Evolutionary conservation across 2,113 vertebrate genomes (phyloP), one percentile per base, ranked within the genome.

Genomic region (Spea bombifrons): DNA sequence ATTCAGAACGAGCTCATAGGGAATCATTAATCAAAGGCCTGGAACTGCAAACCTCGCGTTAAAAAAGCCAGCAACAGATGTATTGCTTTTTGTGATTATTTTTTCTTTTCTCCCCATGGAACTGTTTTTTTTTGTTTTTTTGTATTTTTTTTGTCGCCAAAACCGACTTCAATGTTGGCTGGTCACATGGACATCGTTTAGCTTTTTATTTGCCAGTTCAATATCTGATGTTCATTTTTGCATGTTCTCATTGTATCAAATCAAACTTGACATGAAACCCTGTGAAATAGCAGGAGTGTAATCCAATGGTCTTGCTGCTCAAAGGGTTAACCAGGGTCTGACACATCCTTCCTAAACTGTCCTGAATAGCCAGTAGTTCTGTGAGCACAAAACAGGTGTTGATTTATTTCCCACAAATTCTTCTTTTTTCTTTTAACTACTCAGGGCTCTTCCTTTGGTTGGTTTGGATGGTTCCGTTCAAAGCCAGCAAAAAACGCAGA

Each of bases 391-490:
- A 30, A 30, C 30, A 30, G 30, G 30, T 30, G 30, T 30, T 30
- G 30, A 30, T 30, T 30, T 30, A 30, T 30, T 30, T 30, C 2
- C 30, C 50, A 52, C 50, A 52, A 10, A 52, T 52, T 7, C 50
- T 49, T 5, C 9, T 53, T 66, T 10, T 67, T 0, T 3, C 57
- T 12, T 16, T 2, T 71, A 13, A 0, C 73, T 63, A 0, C 71
- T 59, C 85, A 96, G 95, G 83, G 83, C 81, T 85, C 91, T 0
- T 90, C 93, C 46, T 89, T 88, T n/a, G 91, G 94, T 47, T 98
- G 96, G 96, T 95, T 98, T 83, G 88, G 93, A 43, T 97, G 96
- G 96, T 97, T 98, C 83, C 86, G 90, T 45, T 92, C 92, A 0
- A 95, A 93, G 78, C 83, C 92, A 53, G 16, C 47, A 3, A 87